Conservation (phyloP, 2,888 invertebrate species). For the Candidula unifasciata region DNA sequence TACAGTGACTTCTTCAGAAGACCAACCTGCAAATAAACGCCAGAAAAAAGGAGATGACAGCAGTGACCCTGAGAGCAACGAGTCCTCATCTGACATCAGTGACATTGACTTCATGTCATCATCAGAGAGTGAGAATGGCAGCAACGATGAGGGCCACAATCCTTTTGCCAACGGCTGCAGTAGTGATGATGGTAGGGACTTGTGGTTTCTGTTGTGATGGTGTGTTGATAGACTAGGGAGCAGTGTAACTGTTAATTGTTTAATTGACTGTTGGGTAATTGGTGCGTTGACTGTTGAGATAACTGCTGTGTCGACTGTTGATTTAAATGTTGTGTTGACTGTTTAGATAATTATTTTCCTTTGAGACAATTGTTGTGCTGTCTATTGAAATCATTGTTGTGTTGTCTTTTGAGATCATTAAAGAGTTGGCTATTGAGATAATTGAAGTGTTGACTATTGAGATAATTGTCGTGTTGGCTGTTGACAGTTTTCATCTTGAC, state of each 20-base stretch:
- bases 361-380: no score
- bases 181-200: constrained; percentile 76
- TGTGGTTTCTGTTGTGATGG: no score
- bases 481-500: not conserved
- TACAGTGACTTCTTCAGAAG: constrained; percentile 30
- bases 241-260: no score
- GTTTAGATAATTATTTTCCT: not conserved
- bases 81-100: constrained; percentile 62
- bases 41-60: constrained; percentile 54
- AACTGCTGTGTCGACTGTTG: not conserved
- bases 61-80: constrained; percentile 63
- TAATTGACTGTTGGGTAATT: no score
- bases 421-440: no score
- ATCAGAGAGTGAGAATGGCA: constrained; percentile 66
- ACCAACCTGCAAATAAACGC: constrained; percentile 44
- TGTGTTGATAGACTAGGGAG: no score
- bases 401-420: no score
- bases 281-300: no score
- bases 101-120: constrained; percentile 66
- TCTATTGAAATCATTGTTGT: no score
- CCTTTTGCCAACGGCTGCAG: constrained; percentile 90
- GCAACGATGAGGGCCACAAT: constrained; percentile 84
- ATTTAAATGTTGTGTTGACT: not conserved
- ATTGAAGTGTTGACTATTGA: no score
- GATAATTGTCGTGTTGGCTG: not conserved